phyloP scores from a whole-genome alignment of 2,113 vertebrate species.

The Eulemur macaco region DNA sequence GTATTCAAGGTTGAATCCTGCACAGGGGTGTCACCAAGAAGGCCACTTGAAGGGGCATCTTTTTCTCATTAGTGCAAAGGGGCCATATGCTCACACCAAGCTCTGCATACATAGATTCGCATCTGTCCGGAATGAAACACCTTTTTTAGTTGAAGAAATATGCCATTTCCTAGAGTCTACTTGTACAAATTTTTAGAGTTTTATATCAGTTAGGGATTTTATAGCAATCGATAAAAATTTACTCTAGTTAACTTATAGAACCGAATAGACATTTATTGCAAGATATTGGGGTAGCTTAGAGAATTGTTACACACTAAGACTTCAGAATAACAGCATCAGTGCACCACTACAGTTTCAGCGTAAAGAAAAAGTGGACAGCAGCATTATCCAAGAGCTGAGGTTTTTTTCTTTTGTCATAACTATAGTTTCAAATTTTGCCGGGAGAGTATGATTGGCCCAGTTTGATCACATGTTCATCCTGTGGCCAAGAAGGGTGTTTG shows the following conservation, averaged over 20 bases:
- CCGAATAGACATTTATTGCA: background rate
- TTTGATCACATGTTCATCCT: background rate
- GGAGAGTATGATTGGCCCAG: background rate
- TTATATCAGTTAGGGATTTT: background rate
- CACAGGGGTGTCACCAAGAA: background rate
- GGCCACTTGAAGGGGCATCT: background rate
- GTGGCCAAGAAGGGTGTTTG: background rate
- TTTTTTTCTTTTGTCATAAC: background rate
- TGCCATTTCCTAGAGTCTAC: background rate
- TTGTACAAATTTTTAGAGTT: background rate
- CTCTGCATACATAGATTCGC: background rate
- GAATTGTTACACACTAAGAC: background rate
- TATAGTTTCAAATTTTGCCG: background rate
- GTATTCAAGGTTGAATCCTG: constrained; percentile 18
- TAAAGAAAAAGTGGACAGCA: background rate
- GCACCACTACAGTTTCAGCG: background rate
- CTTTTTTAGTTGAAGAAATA: constrained; percentile 1
- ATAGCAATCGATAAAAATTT: background rate
- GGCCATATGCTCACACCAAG: constrained; percentile 35
- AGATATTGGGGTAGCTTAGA: background rate
- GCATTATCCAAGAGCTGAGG: background rate
- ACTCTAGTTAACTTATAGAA: background rate
- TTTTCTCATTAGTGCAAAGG: constrained; percentile 26
- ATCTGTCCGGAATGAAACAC: background rate
- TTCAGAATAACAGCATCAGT: background rate